Base-by-base conservation (phyloP, 2,113 vertebrate species). In the Oxyura jamaicensis region DNA sequence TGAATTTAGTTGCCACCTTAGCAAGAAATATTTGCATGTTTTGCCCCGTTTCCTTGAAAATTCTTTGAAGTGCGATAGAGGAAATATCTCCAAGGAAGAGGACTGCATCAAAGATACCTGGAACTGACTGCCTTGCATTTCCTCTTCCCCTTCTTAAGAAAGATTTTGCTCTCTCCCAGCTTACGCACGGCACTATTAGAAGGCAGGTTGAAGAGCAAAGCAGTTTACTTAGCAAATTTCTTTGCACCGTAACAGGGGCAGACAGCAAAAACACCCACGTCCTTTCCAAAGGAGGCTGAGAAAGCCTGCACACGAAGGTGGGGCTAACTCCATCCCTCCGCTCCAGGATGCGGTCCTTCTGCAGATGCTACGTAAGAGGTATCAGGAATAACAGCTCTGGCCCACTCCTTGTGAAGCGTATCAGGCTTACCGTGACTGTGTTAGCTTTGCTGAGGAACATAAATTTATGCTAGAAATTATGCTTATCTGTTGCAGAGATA, bases 281-380 rank as follows among this genome's bases (percentile, higher is more conserved):
- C 39, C 73, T 53, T 86, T 56, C 42, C 63, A 75, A 50, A 68
- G 22, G n/a, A 69, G 55, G 41, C 2, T 91, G 23, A 86, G 67
- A 88, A 91, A 91, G 44, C 26, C 65, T 11, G 14, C 82, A 26
- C 35, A 76, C 0, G 0, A 53, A 73, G 36, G 60, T 20, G 46
- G 21, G 52, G 46, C 46, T 66, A 35, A 26, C 42, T 72, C 19
- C 67, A 63, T 8, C 48, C 23, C 53, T 52, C 14, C 3, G 4
- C 44, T 65, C 56, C 28, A 35, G 71, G 60, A 52, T 1, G 0
- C 3, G 15, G 13, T 33, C 26, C 20, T 63, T 26, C 66, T 80
- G 41, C 53, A 52, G 60, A 72, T 11, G 2, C 48, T 56, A 14
- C 0, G 0, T 17, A 36, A 66, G 35, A 73, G 23, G 22, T 31